Evolutionary conservation across 2,888 invertebrate species (phyloP), one percentile per base, ranked within the genome.

Genomic region (Resseliella maxima): DNA sequence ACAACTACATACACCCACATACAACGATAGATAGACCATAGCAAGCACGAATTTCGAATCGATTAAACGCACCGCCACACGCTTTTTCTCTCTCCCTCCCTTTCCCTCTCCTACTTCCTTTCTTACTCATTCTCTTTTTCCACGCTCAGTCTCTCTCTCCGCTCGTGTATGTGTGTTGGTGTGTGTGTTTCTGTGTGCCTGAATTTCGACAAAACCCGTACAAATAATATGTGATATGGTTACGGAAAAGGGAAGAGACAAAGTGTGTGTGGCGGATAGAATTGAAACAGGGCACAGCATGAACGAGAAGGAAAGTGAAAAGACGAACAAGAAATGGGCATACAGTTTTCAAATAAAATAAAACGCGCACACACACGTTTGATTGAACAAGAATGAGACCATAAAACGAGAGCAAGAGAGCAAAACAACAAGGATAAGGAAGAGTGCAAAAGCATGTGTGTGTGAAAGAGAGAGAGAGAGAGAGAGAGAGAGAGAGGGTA

Each of bases 211-310:
- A 12, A 18, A 18, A 18, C 50, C 50, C 50, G 15, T 2, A 18
- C 15, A 10, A 83, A n/a, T n/a, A n/a, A n/a, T n/a, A n/a, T n/a
- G n/a, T n/a, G n/a, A n/a, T n/a, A n/a, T n/a, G n/a, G n/a, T n/a
- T 83, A 83, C 83, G 83, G 38, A 83, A 83, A 83, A 83, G 83
- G 83, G 83, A 83, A 83, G 83, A 83, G 83, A 83, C 83, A 38
- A 83, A 31, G 27, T 31, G 72, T 72, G 72, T 72, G 72, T 12
- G 27, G 18, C 46, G 46, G 1, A 10, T 24, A 24, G 59, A 24
- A 41, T n/a, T 24, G n/a, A 59, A 24, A 72, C 72, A 72, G 36
- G 35, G 21, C 3, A 54, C 3, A 72, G 18, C 10, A 27, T 10
- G 36, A 72, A 72, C 35, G 35, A 31, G n/a, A n/a, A 35, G 3